phyloP scores from a whole-genome alignment of 2,797 vertebrate species.

The Leucoraja ocellata region DNA sequence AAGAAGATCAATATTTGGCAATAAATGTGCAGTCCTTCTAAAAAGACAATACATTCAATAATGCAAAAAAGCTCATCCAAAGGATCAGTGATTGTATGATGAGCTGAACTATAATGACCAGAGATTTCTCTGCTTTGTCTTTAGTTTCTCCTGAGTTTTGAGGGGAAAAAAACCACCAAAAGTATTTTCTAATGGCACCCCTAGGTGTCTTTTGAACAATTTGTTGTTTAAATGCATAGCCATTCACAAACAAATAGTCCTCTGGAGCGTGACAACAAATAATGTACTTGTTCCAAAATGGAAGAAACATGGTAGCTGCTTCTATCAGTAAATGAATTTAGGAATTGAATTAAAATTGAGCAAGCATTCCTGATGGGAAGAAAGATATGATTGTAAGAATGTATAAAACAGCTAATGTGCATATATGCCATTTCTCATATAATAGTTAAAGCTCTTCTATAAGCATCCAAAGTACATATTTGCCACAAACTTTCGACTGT shows the following conservation, averaged over 20 bases:
- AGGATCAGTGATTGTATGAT: neutral
- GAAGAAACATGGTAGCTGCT: too few relatives aligned
- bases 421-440: neutral
- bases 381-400: neutral
- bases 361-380: neutral
- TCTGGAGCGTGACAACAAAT: neutral
- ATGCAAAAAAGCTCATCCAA: neutral
- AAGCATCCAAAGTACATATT: neutral
- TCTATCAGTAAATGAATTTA: neutral
- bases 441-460: neutral
- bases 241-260: neutral
- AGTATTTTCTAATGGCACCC: neutral
- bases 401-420: neutral
- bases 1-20: constrained; percentile 11
- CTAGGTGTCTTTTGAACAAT: neutral
- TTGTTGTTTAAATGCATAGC: neutral
- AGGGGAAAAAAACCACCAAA: too few relatives aligned
- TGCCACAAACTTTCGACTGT: neutral
- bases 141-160: too few relatives aligned
- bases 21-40: neutral
- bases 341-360: neutral
- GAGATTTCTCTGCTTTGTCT: neutral
- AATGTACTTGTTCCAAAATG: neutral
- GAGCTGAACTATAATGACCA: neutral
- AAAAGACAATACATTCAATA: neutral